Evolutionary conservation across 2,797 vertebrate species (phyloP).

Genomic region (Chrysocyon brachyurus): DNA sequence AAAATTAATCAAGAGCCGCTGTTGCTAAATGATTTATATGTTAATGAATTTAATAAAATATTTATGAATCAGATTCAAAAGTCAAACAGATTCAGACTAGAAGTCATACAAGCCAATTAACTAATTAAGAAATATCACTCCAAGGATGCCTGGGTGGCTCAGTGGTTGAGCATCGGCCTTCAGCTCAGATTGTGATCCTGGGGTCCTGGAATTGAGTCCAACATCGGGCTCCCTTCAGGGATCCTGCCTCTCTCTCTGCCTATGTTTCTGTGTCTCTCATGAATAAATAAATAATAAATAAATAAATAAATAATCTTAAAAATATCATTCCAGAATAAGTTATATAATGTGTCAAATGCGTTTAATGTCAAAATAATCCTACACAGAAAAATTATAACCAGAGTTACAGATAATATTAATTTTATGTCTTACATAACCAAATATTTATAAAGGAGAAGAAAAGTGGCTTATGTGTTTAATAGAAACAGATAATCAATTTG

Average conservation of each 20-base stretch:
- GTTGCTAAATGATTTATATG: conserved; percentile 53
- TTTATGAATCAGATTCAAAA: conserved; percentile 66
- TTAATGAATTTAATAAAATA: conserved; percentile 71
- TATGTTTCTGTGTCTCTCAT: too few relatives aligned
- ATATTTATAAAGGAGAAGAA: neutral
- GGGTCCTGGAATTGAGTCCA: too few relatives aligned
- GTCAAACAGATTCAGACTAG: conserved; percentile 42
- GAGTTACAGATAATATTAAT: neutral
- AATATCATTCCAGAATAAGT: conserved; percentile 51
- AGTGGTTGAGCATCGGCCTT: too few relatives aligned
- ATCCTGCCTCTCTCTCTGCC: too few relatives aligned
- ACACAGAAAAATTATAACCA: neutral
- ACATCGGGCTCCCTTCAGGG: too few relatives aligned
- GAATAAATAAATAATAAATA: too few relatives aligned
- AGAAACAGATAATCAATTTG: neutral
- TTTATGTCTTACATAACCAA: neutral
- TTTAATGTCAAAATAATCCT: conserved; percentile 33
- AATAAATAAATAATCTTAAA: neutral
- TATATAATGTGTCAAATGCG: conserved; percentile 17
- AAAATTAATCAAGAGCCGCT: conserved; percentile 9
- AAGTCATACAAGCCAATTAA: conserved; percentile 49
- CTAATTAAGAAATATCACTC: conserved; percentile 60
- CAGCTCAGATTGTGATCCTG: too few relatives aligned
- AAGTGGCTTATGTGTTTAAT: neutral
- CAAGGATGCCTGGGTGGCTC: too few relatives aligned